phyloP scores from a whole-genome alignment of 2,888 invertebrate genomes.

The Ditylenchus weischeri region DNA sequence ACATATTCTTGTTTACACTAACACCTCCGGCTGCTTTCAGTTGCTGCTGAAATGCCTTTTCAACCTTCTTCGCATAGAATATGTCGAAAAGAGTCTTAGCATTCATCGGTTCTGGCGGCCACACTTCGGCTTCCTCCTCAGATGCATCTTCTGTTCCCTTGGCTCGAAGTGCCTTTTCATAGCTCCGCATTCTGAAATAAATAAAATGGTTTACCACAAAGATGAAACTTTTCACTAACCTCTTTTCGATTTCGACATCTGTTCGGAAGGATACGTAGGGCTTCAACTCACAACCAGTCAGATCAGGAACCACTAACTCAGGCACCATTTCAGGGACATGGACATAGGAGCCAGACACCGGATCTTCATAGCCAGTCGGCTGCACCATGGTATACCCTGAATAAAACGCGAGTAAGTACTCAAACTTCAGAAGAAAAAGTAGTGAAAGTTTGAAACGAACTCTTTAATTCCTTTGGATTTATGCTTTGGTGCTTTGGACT shows the following conservation, averaged over 20 bases:
- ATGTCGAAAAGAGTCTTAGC: conserved; percentile 52
- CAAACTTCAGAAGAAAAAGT: neutral
- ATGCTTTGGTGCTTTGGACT: conserved; percentile 50
- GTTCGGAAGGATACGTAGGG: conserved; percentile 87
- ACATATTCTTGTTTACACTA: neutral
- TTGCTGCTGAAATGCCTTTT: conserved; percentile 28
- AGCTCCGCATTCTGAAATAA: conserved; percentile 37
- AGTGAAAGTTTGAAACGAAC: conserved; percentile 27
- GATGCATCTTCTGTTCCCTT: conserved; percentile 50
- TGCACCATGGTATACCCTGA: conserved; percentile 50
- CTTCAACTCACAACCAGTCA: conserved; percentile 77
- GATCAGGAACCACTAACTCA: conserved; percentile 84
- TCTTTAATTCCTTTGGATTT: conserved; percentile 43
- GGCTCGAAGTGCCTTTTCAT: conserved; percentile 44
- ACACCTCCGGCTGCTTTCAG: conserved; percentile 12
- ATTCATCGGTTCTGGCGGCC: conserved; percentile 56
- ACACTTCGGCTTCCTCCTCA: conserved; percentile 42
- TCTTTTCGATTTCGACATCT: conserved; percentile 53
- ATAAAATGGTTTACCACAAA: neutral
- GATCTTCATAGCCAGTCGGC: conserved; percentile 47
- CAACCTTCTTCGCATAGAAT: conserved; percentile 48
- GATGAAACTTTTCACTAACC: conserved; percentile 25
- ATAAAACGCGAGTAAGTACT: conserved; percentile 9
- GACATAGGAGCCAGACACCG: conserved; percentile 51
- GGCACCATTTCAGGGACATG: conserved; percentile 83